Evolutionary conservation across 1,140 invertebrate species (phyloP).

Genomic region (Trichoplusia ni): DNA sequence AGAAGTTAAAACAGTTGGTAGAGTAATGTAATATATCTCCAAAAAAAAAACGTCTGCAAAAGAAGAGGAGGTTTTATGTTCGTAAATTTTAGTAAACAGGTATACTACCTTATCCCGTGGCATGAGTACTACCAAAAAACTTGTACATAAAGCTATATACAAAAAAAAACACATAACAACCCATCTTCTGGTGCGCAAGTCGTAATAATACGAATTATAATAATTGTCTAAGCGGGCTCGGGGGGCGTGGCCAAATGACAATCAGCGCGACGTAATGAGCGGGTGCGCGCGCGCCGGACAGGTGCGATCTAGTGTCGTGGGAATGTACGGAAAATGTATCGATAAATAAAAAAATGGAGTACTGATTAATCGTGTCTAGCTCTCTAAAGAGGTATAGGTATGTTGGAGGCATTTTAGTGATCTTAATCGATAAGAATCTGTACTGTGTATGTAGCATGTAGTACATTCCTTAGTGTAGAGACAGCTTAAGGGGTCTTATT

Average conservation of each 20-base stretch:
- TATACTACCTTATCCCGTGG: no score
- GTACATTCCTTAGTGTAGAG: no score
- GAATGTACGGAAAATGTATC: background rate
- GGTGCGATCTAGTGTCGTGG: conserved; percentile 47
- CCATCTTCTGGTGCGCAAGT: background rate
- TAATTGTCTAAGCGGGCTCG: conserved; percentile 62
- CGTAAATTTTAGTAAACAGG: background rate
- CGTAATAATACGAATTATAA: conserved; percentile 74
- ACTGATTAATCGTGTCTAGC: no score
- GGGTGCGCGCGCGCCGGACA: conserved; percentile 60
- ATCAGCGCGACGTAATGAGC: conserved; percentile 69
- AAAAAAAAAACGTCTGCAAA: no score
- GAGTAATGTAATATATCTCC: no score
- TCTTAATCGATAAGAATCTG: no score
- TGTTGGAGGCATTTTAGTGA: no score
- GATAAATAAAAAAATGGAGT: background rate
- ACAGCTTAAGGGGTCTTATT: no score
- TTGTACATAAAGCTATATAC: conserved; percentile 7
- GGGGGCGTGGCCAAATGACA: conserved; percentile 72
- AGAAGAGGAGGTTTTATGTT: no score
- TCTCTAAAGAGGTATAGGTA: no score
- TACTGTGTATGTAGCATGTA: no score
- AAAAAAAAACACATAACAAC: background rate
- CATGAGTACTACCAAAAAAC: conserved; percentile 4
- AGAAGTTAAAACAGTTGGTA: no score